Conservation (phyloP, 2,113 vertebrate genomes). For the Pseudorasbora parva region DNA sequence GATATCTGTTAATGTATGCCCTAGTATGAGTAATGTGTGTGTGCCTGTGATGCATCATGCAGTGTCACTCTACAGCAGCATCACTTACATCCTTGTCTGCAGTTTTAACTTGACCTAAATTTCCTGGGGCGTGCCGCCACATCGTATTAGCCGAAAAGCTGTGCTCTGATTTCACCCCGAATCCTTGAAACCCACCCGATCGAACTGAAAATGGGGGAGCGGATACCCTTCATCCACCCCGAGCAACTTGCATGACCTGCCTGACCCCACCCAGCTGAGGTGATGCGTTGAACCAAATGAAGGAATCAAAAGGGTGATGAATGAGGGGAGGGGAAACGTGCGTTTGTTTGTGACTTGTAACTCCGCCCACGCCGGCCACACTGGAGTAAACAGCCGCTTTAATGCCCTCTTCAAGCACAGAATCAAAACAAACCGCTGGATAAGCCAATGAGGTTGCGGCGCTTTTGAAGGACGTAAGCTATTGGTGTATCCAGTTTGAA, state of each 20-base stretch:
- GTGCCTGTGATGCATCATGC: constrained; percentile 1
- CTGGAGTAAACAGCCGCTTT: constrained; percentile 57
- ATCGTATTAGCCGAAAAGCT: constrained; percentile 80
- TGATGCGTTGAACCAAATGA: background rate
- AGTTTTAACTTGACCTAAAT: constrained; percentile 90
- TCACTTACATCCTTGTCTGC: constrained; percentile 60
- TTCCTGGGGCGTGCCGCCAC: constrained; percentile 80
- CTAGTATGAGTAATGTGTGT: constrained; percentile 31
- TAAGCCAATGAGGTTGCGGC: constrained; percentile 10
- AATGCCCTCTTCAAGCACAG: constrained; percentile 30
- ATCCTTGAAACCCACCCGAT: constrained; percentile 73
- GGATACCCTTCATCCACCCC: constrained; percentile 14
- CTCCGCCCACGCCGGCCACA: constrained; percentile 60
- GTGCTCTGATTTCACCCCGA: constrained; percentile 75
- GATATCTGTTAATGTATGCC: constrained; percentile 11
- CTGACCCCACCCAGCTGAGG: constrained; percentile 65
- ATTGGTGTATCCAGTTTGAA: background rate
- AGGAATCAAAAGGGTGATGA: constrained; percentile 3
- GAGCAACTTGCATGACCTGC: constrained; percentile 26
- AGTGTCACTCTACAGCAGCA: constrained; percentile 57
- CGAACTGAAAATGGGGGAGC: constrained; percentile 66
- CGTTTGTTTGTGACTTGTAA: constrained; percentile 65
- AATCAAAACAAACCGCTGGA: constrained; percentile 14
- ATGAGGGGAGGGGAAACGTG: constrained; percentile 20
- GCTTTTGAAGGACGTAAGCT: background rate